These are phyloP conservation scores for Telenomus remus DNA, from an alignment of 1,140 invertebrate species.

Conservation along the genomic window DNA sequence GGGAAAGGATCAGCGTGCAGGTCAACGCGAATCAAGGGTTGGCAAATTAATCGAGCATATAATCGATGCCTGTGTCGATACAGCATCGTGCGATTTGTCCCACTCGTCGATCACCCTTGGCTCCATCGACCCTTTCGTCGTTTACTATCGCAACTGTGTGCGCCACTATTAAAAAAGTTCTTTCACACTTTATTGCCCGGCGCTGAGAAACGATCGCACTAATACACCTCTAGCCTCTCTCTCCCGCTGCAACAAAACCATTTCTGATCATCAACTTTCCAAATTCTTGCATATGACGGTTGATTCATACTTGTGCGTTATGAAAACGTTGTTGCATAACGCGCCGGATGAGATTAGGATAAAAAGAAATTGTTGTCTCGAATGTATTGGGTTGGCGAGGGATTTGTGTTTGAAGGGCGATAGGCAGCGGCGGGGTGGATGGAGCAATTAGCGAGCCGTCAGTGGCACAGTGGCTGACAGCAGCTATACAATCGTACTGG, in stretches of 20 bases:
- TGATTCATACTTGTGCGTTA: no score
- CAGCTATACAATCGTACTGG: conserved; percentile 66
- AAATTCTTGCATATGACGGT: no score
- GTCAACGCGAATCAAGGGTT: conserved; percentile 58
- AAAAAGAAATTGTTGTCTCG: no score
- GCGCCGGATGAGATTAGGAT: no score
- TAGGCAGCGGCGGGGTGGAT: conserved; percentile 59
- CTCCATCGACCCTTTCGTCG: conserved; percentile 57
- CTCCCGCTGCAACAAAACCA: not conserved
- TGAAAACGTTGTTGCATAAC: no score
- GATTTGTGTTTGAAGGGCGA: conserved; percentile 74
- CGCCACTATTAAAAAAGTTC: conserved; percentile 64
- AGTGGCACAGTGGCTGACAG: conserved; percentile 75
- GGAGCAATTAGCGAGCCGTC: conserved; percentile 76
- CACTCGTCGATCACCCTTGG: conserved; percentile 49
- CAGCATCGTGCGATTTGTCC: conserved; percentile 47
- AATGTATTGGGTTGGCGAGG: conserved; percentile 60
- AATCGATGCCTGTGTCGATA: conserved; percentile 71
- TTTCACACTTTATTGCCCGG: conserved; percentile 42
- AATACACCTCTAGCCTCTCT: not conserved
- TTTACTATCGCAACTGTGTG: conserved; percentile 64
- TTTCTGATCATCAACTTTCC: no score
- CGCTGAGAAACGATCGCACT: conserved; percentile 25
- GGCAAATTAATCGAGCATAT: conserved; percentile 75
- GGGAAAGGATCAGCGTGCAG: conserved; percentile 51